These are phyloP conservation scores for Aphidoletes aphidimyza DNA, from an alignment of 2,888 invertebrate genomes.

Conservation along the genomic window DNA sequence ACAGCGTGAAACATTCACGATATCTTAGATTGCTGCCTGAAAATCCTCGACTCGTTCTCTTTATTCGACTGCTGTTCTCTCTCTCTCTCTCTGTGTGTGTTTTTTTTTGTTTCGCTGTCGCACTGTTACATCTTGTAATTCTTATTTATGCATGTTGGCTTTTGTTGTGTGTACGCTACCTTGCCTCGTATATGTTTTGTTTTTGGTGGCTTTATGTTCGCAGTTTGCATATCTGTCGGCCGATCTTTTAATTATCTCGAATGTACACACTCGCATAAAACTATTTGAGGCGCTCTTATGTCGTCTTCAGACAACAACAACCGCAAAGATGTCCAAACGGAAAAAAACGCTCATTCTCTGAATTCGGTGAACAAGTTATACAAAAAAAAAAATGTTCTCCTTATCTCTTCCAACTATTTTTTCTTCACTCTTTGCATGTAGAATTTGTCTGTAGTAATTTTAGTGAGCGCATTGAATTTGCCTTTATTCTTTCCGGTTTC, in stretches of 20 bases:
- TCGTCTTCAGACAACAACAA: too few species aligned
- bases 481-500: not conserved
- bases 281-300: not conserved
- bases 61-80: not conserved
- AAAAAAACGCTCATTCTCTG: not conserved
- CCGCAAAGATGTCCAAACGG: too few species aligned
- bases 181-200: not conserved
- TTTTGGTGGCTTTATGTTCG: slow-evolving; percentile 54
- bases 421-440: not conserved
- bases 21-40: not conserved
- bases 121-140: not conserved
- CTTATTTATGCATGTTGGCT: not conserved
- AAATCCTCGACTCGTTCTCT: not conserved
- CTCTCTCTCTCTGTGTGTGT: not conserved
- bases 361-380: not conserved
- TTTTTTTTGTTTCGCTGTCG: not conserved
- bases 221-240: slow-evolving; percentile 56
- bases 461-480: not conserved
- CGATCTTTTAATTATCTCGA: slow-evolving; percentile 55
- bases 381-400: not conserved
- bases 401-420: not conserved
- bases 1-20: not conserved
- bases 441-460: not conserved
- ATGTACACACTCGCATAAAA: slow-evolving; percentile 3
- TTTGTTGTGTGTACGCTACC: not conserved